phyloP scores from a whole-genome alignment of 2,888 invertebrate species.

The Oscheius sp. region DNA sequence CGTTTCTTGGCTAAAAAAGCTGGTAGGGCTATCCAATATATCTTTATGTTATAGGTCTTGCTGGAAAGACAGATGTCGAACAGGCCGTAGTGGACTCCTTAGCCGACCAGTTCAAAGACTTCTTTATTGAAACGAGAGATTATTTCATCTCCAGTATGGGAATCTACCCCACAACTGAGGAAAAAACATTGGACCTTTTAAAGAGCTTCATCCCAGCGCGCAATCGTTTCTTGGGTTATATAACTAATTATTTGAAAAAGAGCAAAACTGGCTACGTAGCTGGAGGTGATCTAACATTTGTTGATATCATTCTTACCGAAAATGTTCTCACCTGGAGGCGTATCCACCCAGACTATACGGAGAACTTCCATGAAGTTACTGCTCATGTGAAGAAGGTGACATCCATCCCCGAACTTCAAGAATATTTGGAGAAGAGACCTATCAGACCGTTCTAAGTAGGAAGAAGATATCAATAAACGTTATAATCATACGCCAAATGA shows the following conservation, averaged over 20 bases:
- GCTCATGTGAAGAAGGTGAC: constrained; percentile 15
- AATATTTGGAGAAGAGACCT: constrained; percentile 24
- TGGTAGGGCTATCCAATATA: constrained; percentile 28
- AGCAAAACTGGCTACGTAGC: constrained; percentile 38
- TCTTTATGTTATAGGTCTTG: constrained; percentile 33
- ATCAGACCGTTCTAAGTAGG: constrained; percentile 20
- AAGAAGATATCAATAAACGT: neutral
- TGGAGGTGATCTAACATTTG: constrained; percentile 25
- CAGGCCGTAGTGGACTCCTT: constrained; percentile 43
- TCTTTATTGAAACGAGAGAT: constrained; percentile 35
- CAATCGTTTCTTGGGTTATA: constrained; percentile 35
- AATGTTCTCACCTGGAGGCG: constrained; percentile 7
- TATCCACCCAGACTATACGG: constrained; percentile 8
- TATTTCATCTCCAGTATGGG: constrained; percentile 40
- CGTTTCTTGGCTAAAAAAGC: constrained; percentile 47
- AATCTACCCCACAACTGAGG: constrained; percentile 7
- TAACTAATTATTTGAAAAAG: constrained; percentile 34
- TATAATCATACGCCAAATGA: neutral
- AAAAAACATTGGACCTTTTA: neutral
- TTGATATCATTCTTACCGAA: constrained; percentile 32
- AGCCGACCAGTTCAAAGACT: constrained; percentile 48
- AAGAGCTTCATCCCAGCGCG: constrained; percentile 32
- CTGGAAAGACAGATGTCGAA: constrained; percentile 42
- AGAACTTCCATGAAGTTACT: constrained; percentile 21
- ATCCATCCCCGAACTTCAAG: constrained; percentile 17